These are phyloP conservation scores for Pipa parva DNA, from an alignment of 2,113 vertebrate genomes.

Conservation along the genomic window DNA sequence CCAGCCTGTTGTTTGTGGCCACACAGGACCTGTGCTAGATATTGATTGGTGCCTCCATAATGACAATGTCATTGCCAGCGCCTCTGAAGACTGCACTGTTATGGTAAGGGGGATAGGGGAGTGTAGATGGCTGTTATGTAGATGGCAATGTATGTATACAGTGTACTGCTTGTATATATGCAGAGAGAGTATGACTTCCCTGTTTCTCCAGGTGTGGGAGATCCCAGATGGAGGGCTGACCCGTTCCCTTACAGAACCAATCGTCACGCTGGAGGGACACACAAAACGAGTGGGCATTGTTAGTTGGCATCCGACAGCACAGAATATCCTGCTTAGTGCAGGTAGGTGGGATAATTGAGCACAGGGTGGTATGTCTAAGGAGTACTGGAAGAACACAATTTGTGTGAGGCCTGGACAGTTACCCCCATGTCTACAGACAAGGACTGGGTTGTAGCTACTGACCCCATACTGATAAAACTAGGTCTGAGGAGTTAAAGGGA, in stretches of 20 bases:
- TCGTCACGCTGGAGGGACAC: conserved; percentile 84
- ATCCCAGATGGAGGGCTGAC: conserved; percentile 74
- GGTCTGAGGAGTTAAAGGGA: too few relatives aligned
- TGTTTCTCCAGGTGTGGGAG: conserved; percentile 75
- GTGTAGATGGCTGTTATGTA: not conserved
- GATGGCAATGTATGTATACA: too few relatives aligned
- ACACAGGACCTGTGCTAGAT: conserved; percentile 93
- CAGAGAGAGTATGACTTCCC: too few relatives aligned
- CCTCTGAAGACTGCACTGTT: conserved; percentile 91
- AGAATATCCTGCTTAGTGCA: conserved; percentile 83
- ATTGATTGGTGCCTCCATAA: conserved; percentile 97
- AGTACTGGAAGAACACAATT: too few relatives aligned
- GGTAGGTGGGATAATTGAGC: conserved; percentile 58
- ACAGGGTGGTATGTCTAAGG: not conserved
- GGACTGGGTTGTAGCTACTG: too few relatives aligned
- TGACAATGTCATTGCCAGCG: conserved; percentile 92
- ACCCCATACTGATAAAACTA: too few relatives aligned
- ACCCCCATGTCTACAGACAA: too few relatives aligned
- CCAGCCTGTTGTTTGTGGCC: conserved; percentile 93
- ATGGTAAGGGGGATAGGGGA: conserved; percentile 68
- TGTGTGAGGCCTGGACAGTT: too few relatives aligned
- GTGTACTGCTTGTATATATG: too few relatives aligned
- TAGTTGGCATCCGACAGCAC: conserved; percentile 83
- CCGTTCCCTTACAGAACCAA: conserved; percentile 66
- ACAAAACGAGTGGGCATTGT: conserved; percentile 85